A percentile compares a stretch with the other conserved stretches of the same genome.
Conservation (phyloP, 2,113 vertebrate genomes). For the Mormyrus iriodes region DNA sequence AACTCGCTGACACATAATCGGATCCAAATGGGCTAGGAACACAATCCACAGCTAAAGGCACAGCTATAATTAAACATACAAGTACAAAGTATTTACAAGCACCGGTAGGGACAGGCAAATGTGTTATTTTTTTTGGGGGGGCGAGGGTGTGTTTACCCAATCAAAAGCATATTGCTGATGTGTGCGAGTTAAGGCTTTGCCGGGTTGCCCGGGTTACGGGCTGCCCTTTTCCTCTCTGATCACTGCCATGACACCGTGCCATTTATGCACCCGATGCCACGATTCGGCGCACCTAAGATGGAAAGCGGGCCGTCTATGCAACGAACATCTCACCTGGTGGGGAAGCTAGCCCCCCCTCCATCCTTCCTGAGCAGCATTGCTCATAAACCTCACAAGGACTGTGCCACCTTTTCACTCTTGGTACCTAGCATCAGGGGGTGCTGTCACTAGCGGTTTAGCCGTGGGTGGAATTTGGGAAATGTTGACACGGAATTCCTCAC, state of each 20-base stretch:
- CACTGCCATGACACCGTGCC: neutral
- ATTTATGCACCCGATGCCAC: neutral
- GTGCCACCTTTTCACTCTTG: neutral
- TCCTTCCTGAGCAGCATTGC: neutral
- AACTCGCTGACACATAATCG: neutral
- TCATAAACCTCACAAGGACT: neutral
- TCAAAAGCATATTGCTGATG: neutral
- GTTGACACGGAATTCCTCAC: neutral
- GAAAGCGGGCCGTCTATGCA: neutral
- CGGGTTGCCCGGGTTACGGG: neutral
- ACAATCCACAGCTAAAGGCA: neutral
- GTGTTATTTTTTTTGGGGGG: neutral
- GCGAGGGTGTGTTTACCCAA: neutral
- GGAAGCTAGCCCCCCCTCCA: neutral
- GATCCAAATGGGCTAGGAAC: neutral
- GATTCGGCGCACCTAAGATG: neutral
- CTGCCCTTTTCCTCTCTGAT: neutral
- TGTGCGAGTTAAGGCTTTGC: neutral
- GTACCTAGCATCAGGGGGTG: neutral
- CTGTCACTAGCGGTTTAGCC: neutral
- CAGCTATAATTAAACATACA: neutral
- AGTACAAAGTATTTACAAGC: neutral
- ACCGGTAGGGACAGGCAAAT: neutral
- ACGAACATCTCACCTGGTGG: neutral
- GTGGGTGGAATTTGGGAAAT: neutral